Base-by-base conservation (phyloP, 2,888 invertebrate species). In the Habroteleia sp. region DNA sequence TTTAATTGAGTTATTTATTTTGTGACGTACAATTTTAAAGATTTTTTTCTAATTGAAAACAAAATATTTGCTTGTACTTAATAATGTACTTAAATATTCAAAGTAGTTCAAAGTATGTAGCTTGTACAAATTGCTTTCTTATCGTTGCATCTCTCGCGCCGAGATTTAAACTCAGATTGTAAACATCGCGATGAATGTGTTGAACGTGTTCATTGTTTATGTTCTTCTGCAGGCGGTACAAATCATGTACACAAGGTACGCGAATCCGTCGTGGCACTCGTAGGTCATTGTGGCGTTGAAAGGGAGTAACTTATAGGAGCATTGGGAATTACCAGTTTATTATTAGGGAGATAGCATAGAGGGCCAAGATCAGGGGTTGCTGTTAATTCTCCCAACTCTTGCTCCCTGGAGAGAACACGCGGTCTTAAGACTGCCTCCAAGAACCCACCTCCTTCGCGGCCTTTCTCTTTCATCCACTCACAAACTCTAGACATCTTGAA, bases 311-410 rank as follows among this genome's bases (percentile, higher is more conserved):
- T 88, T 88, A 88, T 88, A 86, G 86, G 82, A 84, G 87, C 88
- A 88, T 87, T 88, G 88, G 88, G 88, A 87, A 88, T 88, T 85
- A 85, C 85, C 85, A 84, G 87, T 88, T 88, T 87, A 88, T 88
- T 87, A 88, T 88, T 85, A 88, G 85, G 85, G 84, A 87, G 87
- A 87, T 87, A 86, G 85, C 82, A 82, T 78, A 82, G 82, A 84
- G 81, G 82, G 84, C 82, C 81, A 82, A 82, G 86, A 85, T 86
- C 86, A 84, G 83, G 83, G 84, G 84, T 85, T 82, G 83, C 85
- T 86, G 87, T 86, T 87, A 88, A 87, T 88, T 87, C 87, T 84
- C 82, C 82, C 83, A 84, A 85, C 84, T 84, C 85, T 84, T 80
- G 76, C 79, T 85, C 86, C 84, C 87, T 5, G 71, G 85, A 83